Conservation (phyloP, 2,888 invertebrate genomes). For the Zaprionus lineosus region DNA sequence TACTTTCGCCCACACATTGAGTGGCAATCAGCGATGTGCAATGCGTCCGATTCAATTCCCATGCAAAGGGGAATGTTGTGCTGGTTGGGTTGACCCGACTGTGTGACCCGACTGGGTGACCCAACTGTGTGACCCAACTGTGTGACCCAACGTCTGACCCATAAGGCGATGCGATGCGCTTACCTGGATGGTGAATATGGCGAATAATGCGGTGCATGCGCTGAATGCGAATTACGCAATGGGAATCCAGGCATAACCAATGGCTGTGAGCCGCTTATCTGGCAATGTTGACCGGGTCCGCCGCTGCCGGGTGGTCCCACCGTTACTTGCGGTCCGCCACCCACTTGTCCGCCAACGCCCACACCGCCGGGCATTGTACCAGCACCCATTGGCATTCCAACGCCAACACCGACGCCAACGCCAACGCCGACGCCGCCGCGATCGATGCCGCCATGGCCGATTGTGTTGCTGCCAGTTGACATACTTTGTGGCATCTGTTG, state of each 20-base stretch:
- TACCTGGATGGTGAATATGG: constrained; percentile 94
- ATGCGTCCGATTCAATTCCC: too few species aligned
- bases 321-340: constrained; percentile 54
- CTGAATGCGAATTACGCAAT: constrained; percentile 86
- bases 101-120: not conserved
- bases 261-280: constrained; percentile 88
- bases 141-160: too few species aligned
- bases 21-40: too few species aligned
- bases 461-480: constrained; percentile 86
- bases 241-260: constrained; percentile 95
- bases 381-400: constrained; percentile 68
- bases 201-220: constrained; percentile 90
- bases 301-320: constrained; percentile 52
- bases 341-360: constrained; percentile 62
- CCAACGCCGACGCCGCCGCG: constrained; percentile 70
- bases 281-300: constrained; percentile 86
- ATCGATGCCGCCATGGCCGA: constrained; percentile 82
- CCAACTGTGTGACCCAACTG: constrained; percentile 7
- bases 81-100: not conserved
- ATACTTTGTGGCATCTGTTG: constrained; percentile 84
- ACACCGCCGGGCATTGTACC: constrained; percentile 74
- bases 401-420: constrained; percentile 55
- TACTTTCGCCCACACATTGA: too few species aligned
- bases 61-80: too few species aligned
- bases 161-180: too few species aligned